A percentile compares a stretch with the other conserved stretches of the same genome.
Evolutionary conservation across 1,140 invertebrate genomes (phyloP).

Genomic region (Matsumurasca onukii): DNA sequence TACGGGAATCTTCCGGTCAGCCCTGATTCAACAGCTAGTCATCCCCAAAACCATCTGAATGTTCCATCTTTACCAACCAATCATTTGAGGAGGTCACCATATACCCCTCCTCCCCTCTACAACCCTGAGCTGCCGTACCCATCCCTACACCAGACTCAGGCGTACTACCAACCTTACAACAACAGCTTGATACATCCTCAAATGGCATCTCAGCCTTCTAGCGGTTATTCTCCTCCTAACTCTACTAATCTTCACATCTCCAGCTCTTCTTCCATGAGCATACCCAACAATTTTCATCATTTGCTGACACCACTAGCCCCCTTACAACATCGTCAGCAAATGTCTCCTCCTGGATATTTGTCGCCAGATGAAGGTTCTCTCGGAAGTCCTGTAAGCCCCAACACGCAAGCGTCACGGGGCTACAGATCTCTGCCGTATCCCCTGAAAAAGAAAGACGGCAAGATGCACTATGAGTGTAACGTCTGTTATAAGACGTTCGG

Average conservation of each 20-base stretch:
- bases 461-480: constrained; percentile 99
- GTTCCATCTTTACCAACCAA: constrained; percentile 29
- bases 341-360: constrained; percentile 38
- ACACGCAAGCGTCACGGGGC: constrained; percentile 72
- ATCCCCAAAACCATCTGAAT: constrained; percentile 31
- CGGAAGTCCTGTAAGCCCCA: constrained; percentile 65
- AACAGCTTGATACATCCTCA: constrained; percentile 56
- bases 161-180: constrained; percentile 49
- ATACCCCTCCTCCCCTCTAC: constrained; percentile 40
- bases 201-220: constrained; percentile 53
- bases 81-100: constrained; percentile 31
- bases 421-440: constrained; percentile 94
- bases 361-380: constrained; percentile 39
- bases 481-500: constrained; percentile 98
- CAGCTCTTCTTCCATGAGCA: constrained; percentile 12
- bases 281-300: constrained; percentile 48
- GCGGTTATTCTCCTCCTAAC: constrained; percentile 55
- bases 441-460: constrained; percentile 96
- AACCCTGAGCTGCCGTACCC: constrained; percentile 43
- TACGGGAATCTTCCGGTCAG: constrained; percentile 49
- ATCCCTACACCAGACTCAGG: constrained; percentile 45
- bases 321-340: constrained; percentile 47
- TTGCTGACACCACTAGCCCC: constrained; percentile 57
- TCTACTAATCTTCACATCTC: constrained; percentile 35
- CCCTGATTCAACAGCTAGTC: constrained; percentile 38